A percentile compares a stretch with the other conserved stretches of the same genome.
Evolutionary conservation across 2,113 vertebrate genomes (phyloP).

Genomic region (Pungitius pungitius): DNA sequence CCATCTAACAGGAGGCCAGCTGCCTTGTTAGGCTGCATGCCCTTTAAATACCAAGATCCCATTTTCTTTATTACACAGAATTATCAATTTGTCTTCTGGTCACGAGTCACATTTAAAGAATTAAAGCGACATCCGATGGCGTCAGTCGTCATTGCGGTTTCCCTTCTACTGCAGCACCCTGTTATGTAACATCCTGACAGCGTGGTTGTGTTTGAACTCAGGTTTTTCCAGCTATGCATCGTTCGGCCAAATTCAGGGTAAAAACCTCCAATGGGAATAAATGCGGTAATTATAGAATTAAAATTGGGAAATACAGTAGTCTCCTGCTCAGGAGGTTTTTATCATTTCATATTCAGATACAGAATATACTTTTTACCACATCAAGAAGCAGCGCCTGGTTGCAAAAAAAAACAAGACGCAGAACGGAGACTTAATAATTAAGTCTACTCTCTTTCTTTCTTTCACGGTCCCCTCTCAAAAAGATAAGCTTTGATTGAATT

Average conservation of each 20-base stretch:
- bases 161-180: slow-evolving; percentile 2
- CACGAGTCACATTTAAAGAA: slow-evolving; percentile 46
- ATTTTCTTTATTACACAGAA: neutral
- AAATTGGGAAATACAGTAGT: too few species aligned
- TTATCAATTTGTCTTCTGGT: slow-evolving; percentile 8
- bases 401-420: too few species aligned
- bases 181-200: neutral
- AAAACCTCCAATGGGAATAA: too few species aligned
- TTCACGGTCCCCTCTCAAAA: too few species aligned
- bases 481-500: too few species aligned
- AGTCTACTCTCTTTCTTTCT: too few species aligned
- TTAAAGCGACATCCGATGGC: slow-evolving; percentile 34
- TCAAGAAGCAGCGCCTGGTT: neutral
- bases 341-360: too few species aligned
- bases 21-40: neutral
- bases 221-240: too few species aligned
- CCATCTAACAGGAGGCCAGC: neutral
- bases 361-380: neutral
- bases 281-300: too few species aligned
- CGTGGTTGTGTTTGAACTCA: neutral
- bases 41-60: neutral
- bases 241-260: too few species aligned
- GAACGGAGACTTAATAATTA: too few species aligned
- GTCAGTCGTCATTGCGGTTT: neutral
- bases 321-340: too few species aligned